Conservation (phyloP, 1,140 invertebrate species). For the Adelges cooleyi region DNA sequence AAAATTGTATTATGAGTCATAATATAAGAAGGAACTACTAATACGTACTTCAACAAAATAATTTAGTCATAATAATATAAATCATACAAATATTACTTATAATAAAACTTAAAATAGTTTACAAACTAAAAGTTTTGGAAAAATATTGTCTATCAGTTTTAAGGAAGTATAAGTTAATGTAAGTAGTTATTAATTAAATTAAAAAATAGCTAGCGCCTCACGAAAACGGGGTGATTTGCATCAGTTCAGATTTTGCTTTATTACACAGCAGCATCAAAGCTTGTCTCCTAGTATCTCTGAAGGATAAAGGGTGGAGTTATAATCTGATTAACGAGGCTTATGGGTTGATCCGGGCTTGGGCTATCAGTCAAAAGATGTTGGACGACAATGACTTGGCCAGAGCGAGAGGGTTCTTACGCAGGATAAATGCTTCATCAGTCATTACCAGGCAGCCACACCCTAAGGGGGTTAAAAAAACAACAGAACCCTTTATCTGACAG, state of each 20-base stretch:
- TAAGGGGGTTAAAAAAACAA: conserved; percentile 15
- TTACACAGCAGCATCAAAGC: background rate
- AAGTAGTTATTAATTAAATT: too few species aligned
- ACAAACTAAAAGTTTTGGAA: too few species aligned
- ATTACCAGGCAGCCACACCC: conserved; percentile 27
- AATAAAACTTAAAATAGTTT: too few species aligned
- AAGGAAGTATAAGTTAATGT: too few species aligned
- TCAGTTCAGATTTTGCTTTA: conserved; percentile 21
- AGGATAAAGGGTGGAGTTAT: conserved; percentile 17
- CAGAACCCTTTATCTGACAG: conserved; percentile 21
- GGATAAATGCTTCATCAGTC: conserved; percentile 29
- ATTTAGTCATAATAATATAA: too few species aligned
- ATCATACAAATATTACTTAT: too few species aligned
- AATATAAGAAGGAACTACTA: too few species aligned
- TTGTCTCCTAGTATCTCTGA: background rate
- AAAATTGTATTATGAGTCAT: too few species aligned
- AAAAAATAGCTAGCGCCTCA: too few species aligned
- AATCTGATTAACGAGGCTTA: conserved; percentile 27
- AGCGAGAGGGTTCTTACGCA: conserved; percentile 19
- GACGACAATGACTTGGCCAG: conserved; percentile 22
- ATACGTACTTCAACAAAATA: too few species aligned
- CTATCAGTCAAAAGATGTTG: conserved; percentile 28
- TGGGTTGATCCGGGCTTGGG: conserved; percentile 12
- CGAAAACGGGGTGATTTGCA: background rate
- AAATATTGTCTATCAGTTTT: too few species aligned